Base-by-base conservation (phyloP, 2,797 vertebrate genomes). In the Protosalanx chinensis region DNA sequence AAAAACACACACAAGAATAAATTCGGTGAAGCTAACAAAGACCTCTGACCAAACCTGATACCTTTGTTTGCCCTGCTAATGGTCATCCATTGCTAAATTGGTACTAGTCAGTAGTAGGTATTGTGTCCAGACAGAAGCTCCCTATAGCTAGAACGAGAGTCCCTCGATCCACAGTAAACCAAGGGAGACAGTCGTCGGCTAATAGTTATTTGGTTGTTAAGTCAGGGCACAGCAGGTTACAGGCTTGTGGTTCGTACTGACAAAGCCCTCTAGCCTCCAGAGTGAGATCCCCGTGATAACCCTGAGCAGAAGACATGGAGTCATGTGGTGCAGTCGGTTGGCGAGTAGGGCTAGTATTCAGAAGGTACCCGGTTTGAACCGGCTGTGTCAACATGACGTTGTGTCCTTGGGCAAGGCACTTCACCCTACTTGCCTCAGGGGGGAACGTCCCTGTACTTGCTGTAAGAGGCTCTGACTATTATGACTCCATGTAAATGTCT, bases 11-110 rank as follows among this genome's bases (percentile, higher is more conserved):
- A 30, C 58, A 10, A 29, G 68, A 82, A 85, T 80, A 65, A 81
- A 83, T 87, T 88, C 66, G 87, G 91, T 91, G 84, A 46, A 64
- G 64, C 74, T 77, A 80, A 88, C 84, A 90, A 85, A 85, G 80
- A 68, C 76, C 32, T 0, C 30, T 35, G 72, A 82, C 86, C 80
- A 76, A 86, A 81, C 83, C 76, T 68, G 74, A 79, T 73, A 72
- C 81, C 64, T 69, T 62, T 75, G 63, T 37, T 70, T 41, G 67
- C 70, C 71, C 62, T 37, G 74, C 66, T 57, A 37, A 59, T 73
- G 30, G 16, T 61, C 20, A 7, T 74, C 81, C 76, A 81, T 76
- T 76, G 57, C 73, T 72, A 76, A 74, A 74, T 80, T 56, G 79
- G 72, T 76, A 76, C 71, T 74, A 72, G 64, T 27, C 78, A 65